Percentiles rank a stretch among this genome's conserved stretches.
phyloP scores from a whole-genome alignment of 2,797 vertebrate genomes.

The Chaunax sp. region DNA sequence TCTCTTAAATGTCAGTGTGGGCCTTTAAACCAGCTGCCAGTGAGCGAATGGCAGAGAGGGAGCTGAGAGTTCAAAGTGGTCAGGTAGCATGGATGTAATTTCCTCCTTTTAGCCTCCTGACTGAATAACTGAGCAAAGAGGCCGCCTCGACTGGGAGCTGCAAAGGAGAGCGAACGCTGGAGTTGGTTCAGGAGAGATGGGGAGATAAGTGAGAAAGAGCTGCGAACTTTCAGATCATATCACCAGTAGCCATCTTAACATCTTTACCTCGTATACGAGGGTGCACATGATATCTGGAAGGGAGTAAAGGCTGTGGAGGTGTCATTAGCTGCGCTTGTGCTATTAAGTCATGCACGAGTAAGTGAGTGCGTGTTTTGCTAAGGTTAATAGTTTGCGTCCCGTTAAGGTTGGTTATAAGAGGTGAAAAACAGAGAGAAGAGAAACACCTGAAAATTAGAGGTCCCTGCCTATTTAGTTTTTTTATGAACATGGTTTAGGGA shows the following conservation, averaged over 20 bases:
- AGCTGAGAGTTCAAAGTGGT: constrained; percentile 62
- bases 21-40: constrained; percentile 61
- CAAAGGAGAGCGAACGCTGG: constrained; percentile 15
- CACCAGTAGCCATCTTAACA: constrained; percentile 33
- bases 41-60: constrained; percentile 38
- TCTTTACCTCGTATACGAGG: constrained; percentile 37
- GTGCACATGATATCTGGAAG: constrained; percentile 8
- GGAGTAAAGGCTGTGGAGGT: constrained; percentile 9
- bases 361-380: not conserved
- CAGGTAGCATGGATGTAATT: constrained; percentile 64
- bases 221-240: constrained; percentile 43
- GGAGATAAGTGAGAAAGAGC: constrained; percentile 44
- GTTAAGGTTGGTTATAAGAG: no score
- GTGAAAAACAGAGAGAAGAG: no score
- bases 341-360: constrained; percentile 2
- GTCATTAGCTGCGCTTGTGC: constrained; percentile 29
- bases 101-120: constrained; percentile 70
- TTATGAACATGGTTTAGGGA: no score
- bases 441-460: no score
- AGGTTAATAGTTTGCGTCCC: not conserved
- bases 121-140: constrained; percentile 65
- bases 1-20: constrained; percentile 72
- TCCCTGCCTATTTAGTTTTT: no score
- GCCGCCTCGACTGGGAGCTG: constrained; percentile 51
- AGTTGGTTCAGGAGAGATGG: constrained; percentile 33